Evolutionary conservation across 2,797 vertebrate species (phyloP).

Genomic region (Manis pentadactyla): DNA sequence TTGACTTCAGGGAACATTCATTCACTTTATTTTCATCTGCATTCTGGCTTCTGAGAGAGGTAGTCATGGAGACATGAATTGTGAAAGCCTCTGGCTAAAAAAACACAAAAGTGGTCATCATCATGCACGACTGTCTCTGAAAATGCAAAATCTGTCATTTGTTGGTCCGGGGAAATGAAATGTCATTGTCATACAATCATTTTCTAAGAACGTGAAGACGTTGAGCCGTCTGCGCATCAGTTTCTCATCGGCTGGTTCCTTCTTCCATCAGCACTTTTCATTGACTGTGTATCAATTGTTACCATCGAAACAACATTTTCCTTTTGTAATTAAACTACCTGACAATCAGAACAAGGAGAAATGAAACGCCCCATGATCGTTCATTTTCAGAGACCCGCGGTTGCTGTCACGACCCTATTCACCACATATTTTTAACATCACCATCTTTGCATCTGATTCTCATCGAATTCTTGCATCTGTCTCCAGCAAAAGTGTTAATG

Average conservation of each 20-base stretch:
- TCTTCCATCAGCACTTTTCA: neutral
- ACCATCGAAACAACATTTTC: neutral
- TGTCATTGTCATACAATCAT: neutral
- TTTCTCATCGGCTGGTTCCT: neutral
- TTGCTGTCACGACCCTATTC: rapidly evolving
- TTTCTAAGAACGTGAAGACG: neutral
- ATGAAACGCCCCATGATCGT: neutral
- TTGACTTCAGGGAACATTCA: constrained; percentile 21
- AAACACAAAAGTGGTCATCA: neutral
- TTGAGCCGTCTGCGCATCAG: neutral
- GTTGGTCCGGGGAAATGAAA: constrained; percentile 19
- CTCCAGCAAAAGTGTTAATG: neutral
- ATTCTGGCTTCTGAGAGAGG: neutral
- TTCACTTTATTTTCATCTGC: constrained; percentile 6
- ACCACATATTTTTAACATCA: rapidly evolving
- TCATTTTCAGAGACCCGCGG: neutral
- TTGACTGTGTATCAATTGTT: rapidly evolving
- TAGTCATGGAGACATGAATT: neutral
- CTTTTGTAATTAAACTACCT: neutral
- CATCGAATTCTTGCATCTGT: neutral
- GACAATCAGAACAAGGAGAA: neutral
- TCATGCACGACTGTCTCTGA: neutral
- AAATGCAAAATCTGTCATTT: constrained; percentile 23
- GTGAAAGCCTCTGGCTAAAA: neutral
- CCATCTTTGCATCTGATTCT: too few relatives aligned